A percentile compares a stretch with the other conserved stretches of the same genome.
Evolutionary conservation across 37 sponge, comb jelly and placozoan genomes (phyloP).

Genomic region (Aphrocallistes beatrix): DNA sequence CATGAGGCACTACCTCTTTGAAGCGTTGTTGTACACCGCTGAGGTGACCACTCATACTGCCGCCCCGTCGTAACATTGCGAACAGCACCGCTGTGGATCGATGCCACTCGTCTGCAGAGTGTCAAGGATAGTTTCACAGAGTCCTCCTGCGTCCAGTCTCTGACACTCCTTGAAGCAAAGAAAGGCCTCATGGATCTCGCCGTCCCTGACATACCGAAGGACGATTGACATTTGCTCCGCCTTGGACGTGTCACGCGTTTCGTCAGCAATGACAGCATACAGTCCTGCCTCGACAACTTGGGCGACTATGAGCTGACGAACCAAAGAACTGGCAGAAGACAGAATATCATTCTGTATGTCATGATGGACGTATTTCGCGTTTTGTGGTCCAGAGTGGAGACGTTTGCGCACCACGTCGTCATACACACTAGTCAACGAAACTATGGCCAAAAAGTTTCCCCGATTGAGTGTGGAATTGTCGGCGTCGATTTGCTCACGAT

Average conservation of each 20-base stretch:
- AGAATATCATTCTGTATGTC: constrained; percentile 20
- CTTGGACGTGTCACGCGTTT: constrained; percentile 12
- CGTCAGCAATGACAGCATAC: neutral
- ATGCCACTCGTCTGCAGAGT: neutral
- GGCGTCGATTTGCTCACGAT: constrained; percentile 8
- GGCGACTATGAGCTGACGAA: constrained; percentile 14
- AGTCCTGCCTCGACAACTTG: constrained; percentile 13
- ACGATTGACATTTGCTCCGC: constrained; percentile 19
- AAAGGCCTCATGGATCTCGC: constrained; percentile 6
- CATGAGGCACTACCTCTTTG: constrained; percentile 19
- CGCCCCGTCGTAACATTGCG: constrained; percentile 21
- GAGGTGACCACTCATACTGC: constrained; percentile 17
- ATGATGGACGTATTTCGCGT: constrained; percentile 11
- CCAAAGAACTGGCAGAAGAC: constrained; percentile 11
- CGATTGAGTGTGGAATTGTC: constrained; percentile 17
- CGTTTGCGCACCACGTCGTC: constrained; percentile 14
- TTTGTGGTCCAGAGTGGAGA: constrained; percentile 5
- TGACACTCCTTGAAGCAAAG: constrained; percentile 12
- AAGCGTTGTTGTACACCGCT: constrained; percentile 7
- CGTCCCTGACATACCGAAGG: neutral
- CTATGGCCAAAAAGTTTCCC: constrained; percentile 5
- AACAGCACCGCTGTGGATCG: constrained; percentile 7
- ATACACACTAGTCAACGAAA: constrained; percentile 17
- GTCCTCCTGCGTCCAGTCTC: neutral
- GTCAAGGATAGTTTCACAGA: constrained; percentile 1